Conservation (phyloP, 2,888 invertebrate genomes). For the Tenthredo notha region DNA sequence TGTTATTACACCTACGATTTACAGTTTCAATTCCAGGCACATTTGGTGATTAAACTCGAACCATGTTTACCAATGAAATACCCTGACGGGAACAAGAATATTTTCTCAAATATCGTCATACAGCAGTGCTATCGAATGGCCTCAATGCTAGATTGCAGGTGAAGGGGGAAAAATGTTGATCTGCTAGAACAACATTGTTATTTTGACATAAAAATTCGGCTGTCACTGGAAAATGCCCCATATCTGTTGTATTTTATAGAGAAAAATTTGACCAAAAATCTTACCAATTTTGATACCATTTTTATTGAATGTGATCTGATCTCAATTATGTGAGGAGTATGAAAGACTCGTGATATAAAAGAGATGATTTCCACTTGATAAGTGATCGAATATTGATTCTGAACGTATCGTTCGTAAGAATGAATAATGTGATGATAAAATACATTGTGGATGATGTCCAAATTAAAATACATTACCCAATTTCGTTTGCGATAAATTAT, state of each 20-base stretch:
- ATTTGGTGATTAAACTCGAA: background rate
- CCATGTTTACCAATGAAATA: slow-evolving; percentile 23
- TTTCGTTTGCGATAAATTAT: slow-evolving; percentile 16
- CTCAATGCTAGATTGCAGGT: background rate
- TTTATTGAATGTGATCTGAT: background rate
- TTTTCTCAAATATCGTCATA: background rate
- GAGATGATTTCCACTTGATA: background rate
- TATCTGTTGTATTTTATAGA: background rate
- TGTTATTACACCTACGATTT: slow-evolving; percentile 8
- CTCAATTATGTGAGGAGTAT: background rate
- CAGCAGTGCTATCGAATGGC: background rate
- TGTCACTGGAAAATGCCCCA: slow-evolving; percentile 67
- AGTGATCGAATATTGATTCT: background rate
- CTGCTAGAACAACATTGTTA: slow-evolving; percentile 24
- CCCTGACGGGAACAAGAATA: background rate
- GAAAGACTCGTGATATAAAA: background rate
- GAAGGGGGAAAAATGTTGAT: slow-evolving; percentile 1
- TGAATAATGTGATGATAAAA: slow-evolving; percentile 55
- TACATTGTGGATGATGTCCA: slow-evolving; percentile 58
- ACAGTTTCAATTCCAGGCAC: background rate
- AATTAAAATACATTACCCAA: slow-evolving; percentile 65
- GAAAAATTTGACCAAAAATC: background rate
- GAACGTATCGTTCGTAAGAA: background rate
- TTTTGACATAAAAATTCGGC: slow-evolving; percentile 54
- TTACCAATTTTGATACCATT: too few relatives aligned